Base-by-base conservation (phyloP, 2,888 invertebrate genomes). In the Ariolimax columbianus region DNA sequence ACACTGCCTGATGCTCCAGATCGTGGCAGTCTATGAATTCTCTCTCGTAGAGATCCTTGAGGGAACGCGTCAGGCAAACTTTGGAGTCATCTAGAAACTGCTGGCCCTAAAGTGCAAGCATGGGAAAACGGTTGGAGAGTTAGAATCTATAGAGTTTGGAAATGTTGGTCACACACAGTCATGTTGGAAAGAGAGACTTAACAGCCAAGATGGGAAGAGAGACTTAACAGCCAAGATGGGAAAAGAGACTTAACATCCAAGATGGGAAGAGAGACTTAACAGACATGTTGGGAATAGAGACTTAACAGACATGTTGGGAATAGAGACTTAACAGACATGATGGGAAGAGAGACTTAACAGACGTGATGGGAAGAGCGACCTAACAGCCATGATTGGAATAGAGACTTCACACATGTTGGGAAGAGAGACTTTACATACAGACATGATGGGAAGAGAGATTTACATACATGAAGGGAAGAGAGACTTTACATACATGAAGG, bases 11-110 rank as follows among this genome's bases (percentile, higher is more conserved):
- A 47, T 87, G 87, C 40, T 87, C 87, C 73, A 87, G 77, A 38
- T 51, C 75, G 72, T 87, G 87, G 51, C 87, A 87, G 82, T 86
- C 77, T 40, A 87, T 38, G 68, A 43, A 75, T 17, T 87, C 86
- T 7, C 82, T 30, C n/a, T 66, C 40, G 84, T 87, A 87, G 17
- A 73, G 17, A 30, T 84, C 82, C 79, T 86, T 43, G 51, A 87
- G 84, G 26, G 84, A 66, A n/a, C 68, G 55, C 7, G 75, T 87
- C 66, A 87, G n/a, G 55, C 87, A 87, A 33, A 40, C 36, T 59
- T 84, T 81, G 23, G 82, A 66, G 40, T 82, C 73, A 11, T 26
- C 26, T n/a, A 87, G 11, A 51, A 87, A 87, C 43, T 73, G 68
- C 43, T 86, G 87, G 38, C 85, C 87, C 87, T 87, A 79, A 11